Evolutionary conservation across 1,140 invertebrate species (phyloP).

Genomic region (Eriocheir sinensis): DNA sequence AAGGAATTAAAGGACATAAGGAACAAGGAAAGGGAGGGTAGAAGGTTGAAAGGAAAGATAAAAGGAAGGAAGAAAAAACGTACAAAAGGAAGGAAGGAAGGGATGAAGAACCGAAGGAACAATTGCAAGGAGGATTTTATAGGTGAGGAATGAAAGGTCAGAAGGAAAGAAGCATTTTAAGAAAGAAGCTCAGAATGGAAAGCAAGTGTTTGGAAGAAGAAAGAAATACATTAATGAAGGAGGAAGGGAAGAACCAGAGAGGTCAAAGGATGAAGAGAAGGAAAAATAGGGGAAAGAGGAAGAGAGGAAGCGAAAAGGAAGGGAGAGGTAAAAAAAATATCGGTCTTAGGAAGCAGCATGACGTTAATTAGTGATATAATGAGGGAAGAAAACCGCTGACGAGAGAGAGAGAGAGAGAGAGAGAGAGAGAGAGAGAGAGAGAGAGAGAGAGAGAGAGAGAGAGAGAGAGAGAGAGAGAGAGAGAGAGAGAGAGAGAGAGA

Average conservation of each 20-base stretch:
- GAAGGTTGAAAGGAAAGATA: neutral
- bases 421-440: neutral
- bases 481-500: neutral
- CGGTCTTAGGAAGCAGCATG: neutral
- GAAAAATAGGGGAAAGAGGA: too few relatives aligned
- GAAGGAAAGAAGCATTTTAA: neutral
- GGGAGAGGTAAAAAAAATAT: neutral
- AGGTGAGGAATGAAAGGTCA: too few relatives aligned
- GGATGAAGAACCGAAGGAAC: too few relatives aligned
- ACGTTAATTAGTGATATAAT: neutral
- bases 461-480: neutral
- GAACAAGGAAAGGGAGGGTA: neutral
- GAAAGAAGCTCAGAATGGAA: too few relatives aligned
- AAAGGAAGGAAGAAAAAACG: neutral
- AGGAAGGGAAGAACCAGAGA: too few relatives aligned
- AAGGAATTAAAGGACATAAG: neutral
- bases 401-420: neutral
- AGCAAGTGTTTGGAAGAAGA: too few relatives aligned
- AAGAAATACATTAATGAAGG: too few relatives aligned
- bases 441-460: neutral
- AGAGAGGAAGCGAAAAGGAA: slow-evolving; percentile 24
- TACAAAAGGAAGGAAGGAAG: neutral
- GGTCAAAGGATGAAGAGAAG: too few relatives aligned
- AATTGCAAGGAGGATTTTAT: too few relatives aligned
- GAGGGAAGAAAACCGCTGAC: neutral